Conservation (phyloP, 2,113 vertebrate genomes). For the Alligator sinensis region DNA sequence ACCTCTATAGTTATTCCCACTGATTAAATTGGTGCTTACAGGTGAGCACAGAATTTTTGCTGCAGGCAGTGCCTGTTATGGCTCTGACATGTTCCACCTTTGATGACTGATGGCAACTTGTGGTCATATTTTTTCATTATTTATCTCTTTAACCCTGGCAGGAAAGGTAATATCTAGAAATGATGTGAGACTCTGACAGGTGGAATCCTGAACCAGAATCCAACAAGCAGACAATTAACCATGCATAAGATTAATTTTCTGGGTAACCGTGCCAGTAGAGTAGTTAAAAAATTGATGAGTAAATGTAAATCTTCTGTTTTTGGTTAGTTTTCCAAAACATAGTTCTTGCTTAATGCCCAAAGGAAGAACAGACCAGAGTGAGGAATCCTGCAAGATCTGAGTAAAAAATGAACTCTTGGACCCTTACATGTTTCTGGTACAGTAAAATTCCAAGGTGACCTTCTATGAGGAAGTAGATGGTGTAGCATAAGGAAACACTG, state of each 20-base stretch:
- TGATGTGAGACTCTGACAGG: not conserved
- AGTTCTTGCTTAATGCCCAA: not conserved
- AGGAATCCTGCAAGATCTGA: not conserved
- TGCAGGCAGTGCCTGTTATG: not conserved
- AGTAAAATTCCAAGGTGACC: not conserved
- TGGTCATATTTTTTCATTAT: not conserved
- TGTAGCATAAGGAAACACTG: not conserved
- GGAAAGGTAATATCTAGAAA: not conserved
- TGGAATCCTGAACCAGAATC: not conserved
- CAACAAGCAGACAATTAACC: not conserved
- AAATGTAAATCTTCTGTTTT: not conserved
- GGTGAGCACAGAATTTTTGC: not conserved
- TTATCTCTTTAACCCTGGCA: constrained; percentile 1
- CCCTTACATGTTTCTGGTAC: rapidly evolving
- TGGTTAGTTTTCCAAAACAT: not conserved
- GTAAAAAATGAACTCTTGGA: not conserved
- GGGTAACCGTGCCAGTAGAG: not conserved
- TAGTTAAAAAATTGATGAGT: not conserved
- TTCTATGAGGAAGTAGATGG: not conserved
- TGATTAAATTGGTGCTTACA: constrained; percentile 48
- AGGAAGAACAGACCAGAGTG: not conserved
- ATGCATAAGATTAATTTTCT: not conserved
- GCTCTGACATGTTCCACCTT: not conserved
- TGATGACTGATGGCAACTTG: not conserved
- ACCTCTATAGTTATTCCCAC: constrained; percentile 53